Evolutionary conservation across 2,888 invertebrate species (phyloP), one percentile per base, ranked within the genome.

Genomic region (Serripes groenlandicus): DNA sequence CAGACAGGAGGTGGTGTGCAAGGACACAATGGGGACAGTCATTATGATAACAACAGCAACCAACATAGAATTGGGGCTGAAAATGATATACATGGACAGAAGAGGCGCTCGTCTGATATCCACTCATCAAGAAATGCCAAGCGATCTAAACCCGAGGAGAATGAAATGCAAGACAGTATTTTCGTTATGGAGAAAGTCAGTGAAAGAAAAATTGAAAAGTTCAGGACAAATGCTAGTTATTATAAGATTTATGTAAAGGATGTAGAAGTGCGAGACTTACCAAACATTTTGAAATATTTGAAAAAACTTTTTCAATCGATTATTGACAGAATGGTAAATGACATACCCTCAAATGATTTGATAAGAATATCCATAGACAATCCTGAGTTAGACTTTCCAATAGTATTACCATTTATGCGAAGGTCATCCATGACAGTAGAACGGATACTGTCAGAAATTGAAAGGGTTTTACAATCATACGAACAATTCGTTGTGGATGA

Each of bases 391-490:
- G 79, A 83, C 35, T 76, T 52, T 34, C 79, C 76, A 15, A 76
- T 79, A 26, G 49, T 60, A 30, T 18, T 78, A 18, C 78, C 75
- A 35, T 82, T 82, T 66, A 68, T 62, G 58, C 52, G 66, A 9
- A 9, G 68, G 32, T 72, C 79, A 9, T 26, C 66, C 18, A 32
- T 85, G 30, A 79, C 79, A 5, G 81, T 71, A 3, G 81, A 85
- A 1, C 34, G 76, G 21, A 30, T 82, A 5, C n/a, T 85, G 15
- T 49, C 77, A 2, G 82, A 85, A 70, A 79, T 85, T 15, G 82
- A 85, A 52, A 54, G 81, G 3, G 79, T 82, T 3, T 56, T 78
- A 9, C 79, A 82, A 23, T 79, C 81, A 5, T 75, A 80, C 23
- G 75, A 85, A 34, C 69, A 42, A 42, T 42, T 42, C 18, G 42